Evolutionary conservation across 2,888 invertebrate species (phyloP).

Genomic region (Tachina lurida): DNA sequence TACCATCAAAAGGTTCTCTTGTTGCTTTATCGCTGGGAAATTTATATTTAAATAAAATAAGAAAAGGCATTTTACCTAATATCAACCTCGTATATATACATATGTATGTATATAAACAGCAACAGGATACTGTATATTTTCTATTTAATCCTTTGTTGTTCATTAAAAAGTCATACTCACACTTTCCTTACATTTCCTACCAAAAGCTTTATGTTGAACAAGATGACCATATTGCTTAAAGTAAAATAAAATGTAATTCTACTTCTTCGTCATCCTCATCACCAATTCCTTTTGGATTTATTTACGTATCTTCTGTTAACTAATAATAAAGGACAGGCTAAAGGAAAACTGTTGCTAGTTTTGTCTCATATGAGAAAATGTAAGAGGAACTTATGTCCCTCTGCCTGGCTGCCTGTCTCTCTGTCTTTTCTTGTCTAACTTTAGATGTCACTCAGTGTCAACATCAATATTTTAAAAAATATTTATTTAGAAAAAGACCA

Average conservation of each 20-base stretch:
- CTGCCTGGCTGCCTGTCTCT: not conserved
- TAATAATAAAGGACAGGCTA: not conserved
- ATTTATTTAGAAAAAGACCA: slow-evolving; percentile 41
- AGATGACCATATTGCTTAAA: slow-evolving; percentile 29
- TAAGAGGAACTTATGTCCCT: slow-evolving; percentile 25
- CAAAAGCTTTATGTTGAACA: slow-evolving; percentile 27
- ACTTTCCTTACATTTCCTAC: not conserved
- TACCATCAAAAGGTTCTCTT: too few species aligned
- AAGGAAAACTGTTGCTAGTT: slow-evolving; percentile 28
- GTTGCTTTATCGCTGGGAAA: too few species aligned
- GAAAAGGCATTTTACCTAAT: too few species aligned
- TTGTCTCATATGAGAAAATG: not conserved
- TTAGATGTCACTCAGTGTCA: slow-evolving; percentile 59
- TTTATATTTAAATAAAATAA: too few species aligned
- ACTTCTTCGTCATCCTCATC: not conserved
- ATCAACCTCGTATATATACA: not conserved
- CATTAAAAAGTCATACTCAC: slow-evolving; percentile 53
- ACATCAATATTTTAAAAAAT: slow-evolving; percentile 59
- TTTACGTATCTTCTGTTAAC: not conserved
- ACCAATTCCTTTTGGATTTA: slow-evolving; percentile 6
- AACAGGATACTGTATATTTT: slow-evolving; percentile 60
- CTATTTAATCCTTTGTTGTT: slow-evolving; percentile 48
- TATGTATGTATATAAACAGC: not conserved
- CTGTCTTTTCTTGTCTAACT: not conserved
- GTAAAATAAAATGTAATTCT: slow-evolving; percentile 1